phyloP scores from a whole-genome alignment of 1,140 invertebrate genomes.

The Myzus persicae region DNA sequence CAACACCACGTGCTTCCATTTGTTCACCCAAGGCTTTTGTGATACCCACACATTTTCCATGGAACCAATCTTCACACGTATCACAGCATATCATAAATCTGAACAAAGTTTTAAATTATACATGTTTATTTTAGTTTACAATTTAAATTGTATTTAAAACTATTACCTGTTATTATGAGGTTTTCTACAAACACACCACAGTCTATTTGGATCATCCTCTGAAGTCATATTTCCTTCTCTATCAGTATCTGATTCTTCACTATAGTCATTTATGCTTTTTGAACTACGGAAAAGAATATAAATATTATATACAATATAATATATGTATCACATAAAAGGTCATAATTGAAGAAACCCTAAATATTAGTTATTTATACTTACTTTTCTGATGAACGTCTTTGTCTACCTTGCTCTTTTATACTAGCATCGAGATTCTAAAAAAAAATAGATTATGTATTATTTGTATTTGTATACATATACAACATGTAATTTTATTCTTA shows the following conservation, averaged over 20 bases:
- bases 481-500: neutral
- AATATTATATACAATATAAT: too few species aligned
- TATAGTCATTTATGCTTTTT: constrained; percentile 39
- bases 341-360: neutral
- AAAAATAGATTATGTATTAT: too few species aligned
- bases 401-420: constrained; percentile 45
- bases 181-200: constrained; percentile 95
- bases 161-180: constrained; percentile 86
- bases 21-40: constrained; percentile 87
- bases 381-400: constrained; percentile 45
- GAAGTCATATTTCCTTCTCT: constrained; percentile 64
- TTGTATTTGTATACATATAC: neutral
- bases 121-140: neutral
- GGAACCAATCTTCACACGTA: constrained; percentile 95
- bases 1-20: constrained; percentile 87
- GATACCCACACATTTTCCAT: constrained; percentile 94
- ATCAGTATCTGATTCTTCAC: constrained; percentile 57
- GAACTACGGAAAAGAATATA: neutral
- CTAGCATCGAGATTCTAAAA: constrained; percentile 37
- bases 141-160: neutral
- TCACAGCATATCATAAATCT: constrained; percentile 98
- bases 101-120: neutral
- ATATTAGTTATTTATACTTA: neutral
- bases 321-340: neutral
- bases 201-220: constrained; percentile 91